These are phyloP conservation scores for Panthera uncia DNA, from an alignment of 2,113 vertebrate genomes.

Conservation along the genomic window DNA sequence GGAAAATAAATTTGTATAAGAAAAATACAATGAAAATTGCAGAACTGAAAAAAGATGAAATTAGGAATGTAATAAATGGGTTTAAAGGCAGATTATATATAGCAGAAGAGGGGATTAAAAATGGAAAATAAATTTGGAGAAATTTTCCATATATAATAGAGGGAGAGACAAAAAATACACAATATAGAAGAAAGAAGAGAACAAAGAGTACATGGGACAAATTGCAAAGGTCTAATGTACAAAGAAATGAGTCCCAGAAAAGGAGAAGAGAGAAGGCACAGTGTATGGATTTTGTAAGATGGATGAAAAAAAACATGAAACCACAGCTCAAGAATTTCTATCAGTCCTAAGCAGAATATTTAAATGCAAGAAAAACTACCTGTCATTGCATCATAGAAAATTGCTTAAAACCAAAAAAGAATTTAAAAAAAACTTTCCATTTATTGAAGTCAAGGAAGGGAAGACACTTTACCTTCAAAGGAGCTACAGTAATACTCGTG, in stretches of 20 bases:
- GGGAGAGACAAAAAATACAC: neutral
- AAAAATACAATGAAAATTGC: no score
- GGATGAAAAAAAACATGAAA: neutral
- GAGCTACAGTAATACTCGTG: neutral
- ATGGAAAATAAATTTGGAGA: neutral
- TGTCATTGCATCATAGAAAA: neutral
- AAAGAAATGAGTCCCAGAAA: neutral
- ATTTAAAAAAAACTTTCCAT: neutral
- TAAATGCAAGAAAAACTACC: neutral
- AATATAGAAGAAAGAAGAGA: neutral
- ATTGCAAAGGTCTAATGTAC: neutral
- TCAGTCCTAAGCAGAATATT: neutral
- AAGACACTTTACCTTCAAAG: neutral
- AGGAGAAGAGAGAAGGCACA: neutral
- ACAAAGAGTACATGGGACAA: neutral
- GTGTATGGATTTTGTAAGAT: neutral
- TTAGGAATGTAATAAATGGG: neutral
- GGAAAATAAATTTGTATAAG: neutral
- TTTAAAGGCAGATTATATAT: neutral
- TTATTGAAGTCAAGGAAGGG: neutral
- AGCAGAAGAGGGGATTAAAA: neutral
- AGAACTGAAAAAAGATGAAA: neutral
- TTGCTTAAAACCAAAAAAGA: neutral
- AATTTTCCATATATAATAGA: neutral
- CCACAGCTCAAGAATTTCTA: neutral